A percentile compares a stretch with the other conserved stretches of the same genome.
phyloP scores from a whole-genome alignment of 1,140 invertebrate species.

The Lepidurus packardi region DNA sequence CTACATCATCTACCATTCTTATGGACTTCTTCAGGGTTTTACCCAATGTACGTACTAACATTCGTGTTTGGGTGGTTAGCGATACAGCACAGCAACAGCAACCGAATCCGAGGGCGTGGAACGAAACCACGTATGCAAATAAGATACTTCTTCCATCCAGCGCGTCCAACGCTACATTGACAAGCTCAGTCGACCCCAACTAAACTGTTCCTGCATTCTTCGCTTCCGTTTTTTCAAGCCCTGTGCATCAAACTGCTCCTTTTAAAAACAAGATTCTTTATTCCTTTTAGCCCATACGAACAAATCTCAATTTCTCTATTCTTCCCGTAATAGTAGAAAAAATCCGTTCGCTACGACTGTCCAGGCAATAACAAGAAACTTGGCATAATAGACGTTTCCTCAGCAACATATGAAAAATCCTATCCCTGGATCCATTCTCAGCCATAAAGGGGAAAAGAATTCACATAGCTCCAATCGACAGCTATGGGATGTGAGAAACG shows the following conservation, averaged over 20 bases:
- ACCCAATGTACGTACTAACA: background rate
- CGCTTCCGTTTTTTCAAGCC: background rate
- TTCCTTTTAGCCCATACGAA: background rate
- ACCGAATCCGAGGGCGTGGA: background rate
- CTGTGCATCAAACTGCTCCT: background rate
- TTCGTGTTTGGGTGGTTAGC: background rate
- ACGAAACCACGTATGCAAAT: slow-evolving; percentile 11
- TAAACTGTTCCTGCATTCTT: slow-evolving; percentile 6
- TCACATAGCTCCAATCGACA: background rate
- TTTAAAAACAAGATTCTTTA: background rate
- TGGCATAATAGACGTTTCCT: background rate
- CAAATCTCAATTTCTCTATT: background rate
- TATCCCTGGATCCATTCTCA: background rate
- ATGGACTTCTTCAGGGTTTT: background rate
- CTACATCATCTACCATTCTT: slow-evolving; percentile 3
- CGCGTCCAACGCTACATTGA: slow-evolving; percentile 16
- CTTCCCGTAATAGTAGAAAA: background rate
- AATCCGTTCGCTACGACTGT: background rate
- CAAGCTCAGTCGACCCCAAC: slow-evolving; percentile 10
- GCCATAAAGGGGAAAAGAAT: background rate
- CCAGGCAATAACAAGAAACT: background rate
- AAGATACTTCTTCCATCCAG: background rate
- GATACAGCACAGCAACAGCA: background rate
- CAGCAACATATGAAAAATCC: slow-evolving; percentile 3
- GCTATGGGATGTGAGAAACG: background rate